Base-by-base conservation (phyloP, 2,113 vertebrate species). In the Cochlearius cochlearius region DNA sequence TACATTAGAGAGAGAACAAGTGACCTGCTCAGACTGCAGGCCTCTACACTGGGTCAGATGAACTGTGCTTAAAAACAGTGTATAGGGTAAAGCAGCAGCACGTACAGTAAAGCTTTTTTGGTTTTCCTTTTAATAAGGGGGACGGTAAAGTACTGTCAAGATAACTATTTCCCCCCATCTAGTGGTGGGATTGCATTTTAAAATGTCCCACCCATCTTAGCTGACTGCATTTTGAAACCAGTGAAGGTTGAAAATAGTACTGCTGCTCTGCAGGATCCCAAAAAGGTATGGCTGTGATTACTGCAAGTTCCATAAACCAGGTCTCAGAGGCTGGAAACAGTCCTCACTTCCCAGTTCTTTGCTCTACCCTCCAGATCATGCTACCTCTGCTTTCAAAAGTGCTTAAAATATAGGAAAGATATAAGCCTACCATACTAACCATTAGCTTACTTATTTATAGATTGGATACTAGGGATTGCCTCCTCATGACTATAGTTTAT, bases 81-180 rank as follows among this genome's bases (percentile, higher is more conserved):
- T 34, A 47, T 3, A 41, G 17, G 16, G 7, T 77, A 52, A 41
- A 84, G 59, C 32, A 84, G 22, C 55, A 77, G 15, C 20, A 60
- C 0, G 1, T 14, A 53, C 49, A 58, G 21, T 53, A 83, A 89
- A 88, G 29, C 2, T 14, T 43, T 27, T 73, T 29, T 34, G 8
- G 23, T 53, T 63, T 88, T 86, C 30, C 52, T 91, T 91, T 50
- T 52, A 75, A 21, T 30, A 92, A 87, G 23, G 53, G 6, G 26
- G 36, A 81, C 34, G n/a, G n/a, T 63, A 55, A 91, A 71, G 41
- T 67, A 78, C 67, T 25, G 16, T 63, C 52, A 83, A 66, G n/a
- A 69, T 38, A 93, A 93, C 85, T 53, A 83, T 87, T 95, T 90
- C 63, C 38, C 50, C 77, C 78, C 85, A 86, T 66, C 88, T 93